Percentiles rank a stretch among this genome's conserved stretches.
Evolutionary conservation across 2,797 vertebrate genomes (phyloP).

Genomic region (Phrynocephalus guinanensis): DNA sequence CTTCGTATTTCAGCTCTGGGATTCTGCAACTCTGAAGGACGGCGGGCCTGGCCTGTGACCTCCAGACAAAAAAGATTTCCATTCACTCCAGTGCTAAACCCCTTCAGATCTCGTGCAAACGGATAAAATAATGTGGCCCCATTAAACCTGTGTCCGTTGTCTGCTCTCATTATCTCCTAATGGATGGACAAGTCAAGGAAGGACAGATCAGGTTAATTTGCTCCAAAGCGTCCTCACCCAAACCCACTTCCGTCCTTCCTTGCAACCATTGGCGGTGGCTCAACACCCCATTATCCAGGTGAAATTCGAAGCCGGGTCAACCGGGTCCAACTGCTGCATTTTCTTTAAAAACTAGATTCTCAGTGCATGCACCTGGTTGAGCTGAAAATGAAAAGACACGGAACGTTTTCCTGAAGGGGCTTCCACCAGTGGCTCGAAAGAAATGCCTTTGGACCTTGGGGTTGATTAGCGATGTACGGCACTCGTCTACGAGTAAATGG

Average conservation of each 20-base stretch:
- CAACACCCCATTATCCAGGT: not conserved
- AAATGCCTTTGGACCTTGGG: not conserved
- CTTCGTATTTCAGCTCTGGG: too few species aligned
- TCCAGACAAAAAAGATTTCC: too few species aligned
- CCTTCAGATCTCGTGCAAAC: too few species aligned
- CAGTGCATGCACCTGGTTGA: not conserved
- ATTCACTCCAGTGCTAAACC: too few species aligned
- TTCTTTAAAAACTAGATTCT: not conserved
- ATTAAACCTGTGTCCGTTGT: too few species aligned
- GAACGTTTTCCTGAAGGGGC: not conserved
- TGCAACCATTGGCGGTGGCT: not conserved
- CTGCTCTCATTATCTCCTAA: too few species aligned
- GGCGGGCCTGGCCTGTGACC: too few species aligned
- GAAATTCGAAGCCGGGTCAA: not conserved
- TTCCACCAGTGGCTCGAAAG: not conserved
- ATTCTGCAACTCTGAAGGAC: too few species aligned
- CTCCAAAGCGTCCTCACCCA: not conserved
- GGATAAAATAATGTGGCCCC: too few species aligned
- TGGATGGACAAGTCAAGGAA: too few species aligned
- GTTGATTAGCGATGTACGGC: conserved; percentile 3
- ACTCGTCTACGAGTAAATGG: not conserved
- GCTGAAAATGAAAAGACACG: not conserved
- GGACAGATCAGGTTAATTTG: not conserved
- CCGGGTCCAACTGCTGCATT: not conserved
- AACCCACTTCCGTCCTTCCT: not conserved